Evolutionary conservation across 2,888 invertebrate genomes (phyloP).

Genomic region (Archaeoteleia sp.): DNA sequence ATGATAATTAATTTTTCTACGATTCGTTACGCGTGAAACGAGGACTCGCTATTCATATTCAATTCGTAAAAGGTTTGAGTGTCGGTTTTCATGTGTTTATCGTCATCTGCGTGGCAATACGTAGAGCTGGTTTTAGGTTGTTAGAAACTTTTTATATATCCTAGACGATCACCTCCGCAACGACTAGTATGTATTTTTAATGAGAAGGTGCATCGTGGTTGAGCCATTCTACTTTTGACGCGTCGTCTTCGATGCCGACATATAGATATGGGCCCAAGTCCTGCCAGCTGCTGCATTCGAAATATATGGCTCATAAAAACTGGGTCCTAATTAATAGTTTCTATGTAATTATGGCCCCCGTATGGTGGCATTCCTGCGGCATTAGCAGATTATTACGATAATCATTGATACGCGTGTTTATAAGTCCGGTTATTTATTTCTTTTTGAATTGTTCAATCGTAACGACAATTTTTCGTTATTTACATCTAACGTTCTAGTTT

Average conservation of each 20-base stretch:
- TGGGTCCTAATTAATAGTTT: slow-evolving; percentile 41
- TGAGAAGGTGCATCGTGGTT: slow-evolving; percentile 45
- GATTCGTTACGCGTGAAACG: too few species aligned
- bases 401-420: slow-evolving; percentile 14
- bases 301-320: slow-evolving; percentile 41
- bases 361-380: slow-evolving; percentile 7
- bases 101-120: too few species aligned
- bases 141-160: slow-evolving; percentile 27
- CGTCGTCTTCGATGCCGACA: slow-evolving; percentile 41
- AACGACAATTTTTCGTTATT: background rate
- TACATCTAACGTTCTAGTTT: too few species aligned
- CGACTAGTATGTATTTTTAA: slow-evolving; percentile 44
- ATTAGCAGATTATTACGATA: slow-evolving; percentile 14
- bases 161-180: slow-evolving; percentile 38
- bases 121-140: slow-evolving; percentile 16
- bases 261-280: slow-evolving; percentile 21
- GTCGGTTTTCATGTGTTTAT: too few species aligned
- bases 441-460: background rate
- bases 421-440: background rate
- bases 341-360: slow-evolving; percentile 32
- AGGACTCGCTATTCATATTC: too few species aligned
- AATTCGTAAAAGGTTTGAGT: too few species aligned
- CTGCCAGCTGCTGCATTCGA: slow-evolving; percentile 43
- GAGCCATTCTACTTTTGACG: slow-evolving; percentile 38
- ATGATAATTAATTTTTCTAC: too few species aligned